These are phyloP conservation scores for Semotilus atromaculatus DNA, from an alignment of 2,797 vertebrate genomes.

Conservation along the genomic window DNA sequence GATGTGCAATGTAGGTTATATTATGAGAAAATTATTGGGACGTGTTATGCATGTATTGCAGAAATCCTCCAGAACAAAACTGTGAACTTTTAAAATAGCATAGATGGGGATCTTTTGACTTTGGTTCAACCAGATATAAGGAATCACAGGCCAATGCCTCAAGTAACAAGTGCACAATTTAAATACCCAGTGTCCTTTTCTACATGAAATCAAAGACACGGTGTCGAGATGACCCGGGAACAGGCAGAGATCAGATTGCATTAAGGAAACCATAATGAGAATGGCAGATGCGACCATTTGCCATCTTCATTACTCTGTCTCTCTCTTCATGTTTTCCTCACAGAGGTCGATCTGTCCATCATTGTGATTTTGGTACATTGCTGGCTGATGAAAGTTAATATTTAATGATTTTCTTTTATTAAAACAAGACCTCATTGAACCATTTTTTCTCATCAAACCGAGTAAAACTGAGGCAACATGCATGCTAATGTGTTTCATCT, in stretches of 20 bases:
- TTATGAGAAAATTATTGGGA: too few species aligned
- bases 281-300: neutral
- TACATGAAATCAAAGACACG: neutral
- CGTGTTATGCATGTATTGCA: neutral
- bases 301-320: neutral
- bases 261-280: conserved; percentile 6
- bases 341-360: neutral
- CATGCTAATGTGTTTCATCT: neutral
- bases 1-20: neutral
- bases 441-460: neutral
- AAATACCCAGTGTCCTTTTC: neutral
- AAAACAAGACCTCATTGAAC: conserved; percentile 15
- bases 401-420: conserved; percentile 34
- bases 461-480: neutral
- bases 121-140: neutral
- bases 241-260: neutral
- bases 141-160: neutral
- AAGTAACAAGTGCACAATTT: neutral
- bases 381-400: conserved; percentile 14
- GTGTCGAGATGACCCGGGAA: neutral
- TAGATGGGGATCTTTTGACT: neutral
- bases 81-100: neutral
- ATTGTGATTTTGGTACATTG: conserved; percentile 6
- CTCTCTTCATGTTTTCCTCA: neutral
- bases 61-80: too few species aligned